Base-by-base conservation (phyloP, 64 coral and sea anemone species). In the Hydrozoanthus tunicans region DNA sequence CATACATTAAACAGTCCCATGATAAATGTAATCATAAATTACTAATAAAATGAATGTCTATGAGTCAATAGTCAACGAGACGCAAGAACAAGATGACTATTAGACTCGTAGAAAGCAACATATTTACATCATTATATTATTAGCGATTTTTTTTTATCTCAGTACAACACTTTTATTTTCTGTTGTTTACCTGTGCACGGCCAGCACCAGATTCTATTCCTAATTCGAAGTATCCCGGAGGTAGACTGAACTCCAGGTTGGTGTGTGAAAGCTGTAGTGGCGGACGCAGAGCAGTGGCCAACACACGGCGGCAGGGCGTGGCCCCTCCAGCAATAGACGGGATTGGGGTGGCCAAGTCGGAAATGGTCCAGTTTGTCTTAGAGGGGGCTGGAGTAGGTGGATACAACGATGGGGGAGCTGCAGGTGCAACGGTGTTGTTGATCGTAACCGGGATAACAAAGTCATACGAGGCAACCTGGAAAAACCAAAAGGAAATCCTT, bases 311-410 rank as follows among this genome's bases (percentile, higher is more conserved):
- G 54, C 97, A 96, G 8, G 97, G 94, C 14, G 94, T 96, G 2
- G 94, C 94, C 8, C 84, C 77, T n/a, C 89, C 90, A 43, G 56
- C 52, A 58, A 95, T 15, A 6, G 90, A 96, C 3, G 97, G 97
- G 51, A 69, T 73, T 1, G 97, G 97, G 4, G 97, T 99, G 14
- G 82, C 92, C 71, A 99, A 78, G 17, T 99, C 97, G 17, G 97
- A 93, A 77, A 99, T 99, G 73, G 97, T 99, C 97, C 97, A 99
- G 85, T 99, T 99, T 25, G 90, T 99, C n/a, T 94, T 91, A 51
- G 97, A 99, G 56, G 97, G 97, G 13, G 81, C 80, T 7, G 97
- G 97, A 9, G 97, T 94, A 24, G 97, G 97, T 9, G 97, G 97
- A 23, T 83, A 96, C 0, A 86, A 54, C 70, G 97, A 99, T 1